A percentile compares a stretch with the other conserved stretches of the same genome.
Conservation (phyloP, 2,113 vertebrate genomes). For the Malaclemys terrapin region DNA sequence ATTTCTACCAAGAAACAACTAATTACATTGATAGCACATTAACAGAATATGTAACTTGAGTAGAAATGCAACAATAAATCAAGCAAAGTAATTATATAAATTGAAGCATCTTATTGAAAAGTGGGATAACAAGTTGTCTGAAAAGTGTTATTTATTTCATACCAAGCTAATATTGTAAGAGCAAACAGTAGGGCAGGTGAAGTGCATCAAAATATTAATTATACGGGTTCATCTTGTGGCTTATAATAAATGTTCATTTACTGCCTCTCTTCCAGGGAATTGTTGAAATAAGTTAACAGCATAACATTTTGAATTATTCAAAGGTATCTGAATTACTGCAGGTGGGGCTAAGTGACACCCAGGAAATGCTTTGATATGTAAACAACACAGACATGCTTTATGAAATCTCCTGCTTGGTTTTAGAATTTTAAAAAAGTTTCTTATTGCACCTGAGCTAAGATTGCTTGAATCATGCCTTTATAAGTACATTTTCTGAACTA, state of each 20-base stretch:
- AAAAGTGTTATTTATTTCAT: conserved; percentile 67
- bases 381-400: background rate
- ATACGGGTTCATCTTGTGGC: conserved; percentile 41
- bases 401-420: background rate
- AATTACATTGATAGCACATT: conserved; percentile 60
- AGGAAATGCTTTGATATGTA: conserved; percentile 18
- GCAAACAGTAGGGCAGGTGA: conserved; percentile 68
- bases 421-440: background rate
- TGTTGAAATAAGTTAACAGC: conserved; percentile 42
- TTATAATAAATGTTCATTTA: conserved; percentile 30
- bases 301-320: conserved; percentile 58
- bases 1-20: conserved; percentile 41
- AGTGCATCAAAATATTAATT: conserved; percentile 75
- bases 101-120: conserved; percentile 65
- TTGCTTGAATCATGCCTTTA: background rate
- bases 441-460: background rate
- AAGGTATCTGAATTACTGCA: background rate
- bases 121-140: conserved; percentile 46
- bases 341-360: background rate
- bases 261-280: conserved; percentile 40
- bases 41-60: conserved; percentile 27
- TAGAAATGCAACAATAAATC: conserved; percentile 52
- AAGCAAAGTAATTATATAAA: conserved; percentile 66
- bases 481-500: background rate
- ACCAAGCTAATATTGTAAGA: conserved; percentile 59